Evolutionary conservation across 2,113 vertebrate species (phyloP).

Genomic region (Pygoscelis adeliae): DNA sequence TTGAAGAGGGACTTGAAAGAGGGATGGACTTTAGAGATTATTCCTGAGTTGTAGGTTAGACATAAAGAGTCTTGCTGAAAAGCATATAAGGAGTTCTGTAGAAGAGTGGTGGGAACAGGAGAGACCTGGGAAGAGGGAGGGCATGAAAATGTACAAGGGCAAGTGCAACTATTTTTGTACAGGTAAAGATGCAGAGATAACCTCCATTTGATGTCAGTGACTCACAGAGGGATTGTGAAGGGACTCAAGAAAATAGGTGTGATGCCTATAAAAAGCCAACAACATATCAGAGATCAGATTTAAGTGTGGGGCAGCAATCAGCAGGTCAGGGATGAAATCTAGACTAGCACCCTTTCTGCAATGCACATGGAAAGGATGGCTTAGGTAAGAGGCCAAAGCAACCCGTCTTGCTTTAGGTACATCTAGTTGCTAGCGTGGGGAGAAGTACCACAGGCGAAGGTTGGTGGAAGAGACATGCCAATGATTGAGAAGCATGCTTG

Average conservation of each 20-base stretch:
- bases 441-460: not conserved
- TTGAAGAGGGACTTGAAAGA: not conserved
- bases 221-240: not conserved
- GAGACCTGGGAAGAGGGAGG: not conserved
- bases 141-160: not conserved
- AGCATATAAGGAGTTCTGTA: not conserved
- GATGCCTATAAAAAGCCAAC: not conserved
- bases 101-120: not conserved
- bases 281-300: not conserved
- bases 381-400: not conserved
- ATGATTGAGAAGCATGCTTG: not conserved
- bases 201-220: not conserved
- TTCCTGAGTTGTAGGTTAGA: not conserved
- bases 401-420: not conserved
- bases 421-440: not conserved
- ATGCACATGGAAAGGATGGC: not conserved
- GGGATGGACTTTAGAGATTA: not conserved
- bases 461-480: not conserved
- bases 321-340: not conserved
- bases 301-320: not conserved
- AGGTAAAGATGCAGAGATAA: not conserved
- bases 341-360: not conserved
- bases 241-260: not conserved
- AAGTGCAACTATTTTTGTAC: not conserved
- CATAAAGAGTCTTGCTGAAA: not conserved